These are phyloP conservation scores for Lomographa bimaculata DNA, from an alignment of 2,888 invertebrate species.

Conservation along the genomic window DNA sequence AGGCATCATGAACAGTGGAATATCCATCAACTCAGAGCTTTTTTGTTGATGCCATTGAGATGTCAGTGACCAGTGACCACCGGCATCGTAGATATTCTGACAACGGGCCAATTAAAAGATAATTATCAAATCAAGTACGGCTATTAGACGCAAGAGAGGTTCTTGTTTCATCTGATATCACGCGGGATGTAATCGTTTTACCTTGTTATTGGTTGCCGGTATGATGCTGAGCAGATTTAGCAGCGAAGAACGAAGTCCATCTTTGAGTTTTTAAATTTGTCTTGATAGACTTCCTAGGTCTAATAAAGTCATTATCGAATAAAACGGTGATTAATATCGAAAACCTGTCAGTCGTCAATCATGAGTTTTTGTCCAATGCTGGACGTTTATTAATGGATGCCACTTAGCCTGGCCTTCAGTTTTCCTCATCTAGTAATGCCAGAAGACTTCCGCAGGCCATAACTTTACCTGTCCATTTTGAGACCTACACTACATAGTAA, in stretches of 20 bases:
- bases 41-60: too few relatives aligned
- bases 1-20: too few relatives aligned
- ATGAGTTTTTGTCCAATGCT: conserved; percentile 6
- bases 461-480: too few relatives aligned
- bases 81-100: conserved; percentile 18
- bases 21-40: too few relatives aligned
- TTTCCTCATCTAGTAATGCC: conserved; percentile 5
- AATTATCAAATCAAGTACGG: conserved; percentile 28
- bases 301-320: conserved; percentile 3
- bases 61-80: conserved; percentile 22
- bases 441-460: conserved; percentile 9
- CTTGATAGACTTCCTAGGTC: too few relatives aligned
- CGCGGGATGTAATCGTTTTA: conserved; percentile 20
- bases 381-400: conserved; percentile 12
- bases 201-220: conserved; percentile 15
- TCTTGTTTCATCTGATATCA: conserved; percentile 18
- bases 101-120: conserved; percentile 26
- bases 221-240: conserved; percentile 7
- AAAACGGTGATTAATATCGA: not conserved
- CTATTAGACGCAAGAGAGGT: conserved; percentile 25
- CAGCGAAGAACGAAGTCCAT: too few relatives aligned
- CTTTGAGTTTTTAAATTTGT: too few relatives aligned
- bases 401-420: conserved; percentile 12
- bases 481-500: too few relatives aligned
- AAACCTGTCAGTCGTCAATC: conserved; percentile 11